phyloP scores from a whole-genome alignment of 2,113 vertebrate genomes.

The Thalassarche chlororhynchos region DNA sequence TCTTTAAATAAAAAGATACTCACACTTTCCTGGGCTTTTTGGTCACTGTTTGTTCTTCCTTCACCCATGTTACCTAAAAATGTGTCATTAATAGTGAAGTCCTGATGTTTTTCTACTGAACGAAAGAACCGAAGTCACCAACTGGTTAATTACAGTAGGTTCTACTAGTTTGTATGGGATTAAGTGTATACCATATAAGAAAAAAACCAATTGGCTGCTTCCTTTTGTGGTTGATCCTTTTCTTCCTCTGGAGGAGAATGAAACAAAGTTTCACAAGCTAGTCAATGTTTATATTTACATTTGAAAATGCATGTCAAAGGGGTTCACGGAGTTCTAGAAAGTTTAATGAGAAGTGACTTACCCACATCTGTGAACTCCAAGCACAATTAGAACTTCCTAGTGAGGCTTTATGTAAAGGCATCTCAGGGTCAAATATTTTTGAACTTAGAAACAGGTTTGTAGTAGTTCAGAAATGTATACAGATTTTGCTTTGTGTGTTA shows the following conservation, averaged over 20 bases:
- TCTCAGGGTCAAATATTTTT: slow-evolving; percentile 2
- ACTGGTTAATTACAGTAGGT: neutral
- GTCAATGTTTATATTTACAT: slow-evolving; percentile 11
- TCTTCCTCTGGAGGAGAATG: neutral
- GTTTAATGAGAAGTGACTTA: slow-evolving; percentile 50
- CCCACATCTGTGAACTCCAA: slow-evolving; percentile 33
- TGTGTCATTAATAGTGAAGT: neutral
- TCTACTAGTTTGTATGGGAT: neutral
- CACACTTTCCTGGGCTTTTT: neutral
- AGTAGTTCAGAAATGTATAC: neutral
- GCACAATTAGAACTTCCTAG: slow-evolving; percentile 36
- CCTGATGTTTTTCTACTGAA: neutral
- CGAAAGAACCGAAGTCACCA: neutral
- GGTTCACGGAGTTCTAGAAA: neutral
- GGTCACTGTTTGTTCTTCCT: neutral
- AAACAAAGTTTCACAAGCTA: neutral
- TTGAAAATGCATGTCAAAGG: slow-evolving; percentile 1
- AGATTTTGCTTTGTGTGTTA: neutral
- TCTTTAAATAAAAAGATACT: neutral
- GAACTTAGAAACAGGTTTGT: slow-evolving; percentile 15
- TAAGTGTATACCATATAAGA: neutral
- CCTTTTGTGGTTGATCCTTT: slow-evolving; percentile 12
- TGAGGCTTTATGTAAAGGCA: slow-evolving; percentile 8
- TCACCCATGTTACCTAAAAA: neutral
- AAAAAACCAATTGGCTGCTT: neutral